Evolutionary conservation across 1,140 invertebrate genomes (phyloP), one percentile per base, ranked within the genome.

Genomic region (Drosophila bipectinata): DNA sequence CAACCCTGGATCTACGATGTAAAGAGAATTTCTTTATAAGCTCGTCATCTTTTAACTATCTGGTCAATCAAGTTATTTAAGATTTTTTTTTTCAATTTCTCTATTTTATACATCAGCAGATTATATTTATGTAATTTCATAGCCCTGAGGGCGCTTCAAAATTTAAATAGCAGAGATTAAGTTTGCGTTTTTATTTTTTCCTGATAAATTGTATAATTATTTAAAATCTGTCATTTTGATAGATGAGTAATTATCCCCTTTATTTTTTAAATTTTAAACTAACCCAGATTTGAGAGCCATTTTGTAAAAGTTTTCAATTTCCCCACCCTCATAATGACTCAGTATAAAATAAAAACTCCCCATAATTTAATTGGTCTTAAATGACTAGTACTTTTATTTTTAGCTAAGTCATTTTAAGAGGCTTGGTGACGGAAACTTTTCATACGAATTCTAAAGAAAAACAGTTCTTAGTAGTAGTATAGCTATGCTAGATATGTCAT

Each of bases 401-500:
- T 9, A 30, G 8, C 34, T n/a, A 1, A 44, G 8, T 52, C 63
- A 62, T 34, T 34, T 57, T 14, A 18, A 7, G 30, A 7, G 41
- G 21, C n/a, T 6, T 0, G 30, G 32, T 1, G 3, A 26, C 14
- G 8, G 12, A 24, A 47, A 39, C 8, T 32, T 18, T 7, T 12
- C 39, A 10, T 2, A 8, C 1, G 15, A 26, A 28, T 32, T 8
- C 5, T 15, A 15, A 4, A 8, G 9, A 21, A 26, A 32, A 24
- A 9, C 24, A 26, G 0, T 32, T 21, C 10, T 2, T 15, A 21
- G 7, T 3, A 15, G 32, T 30, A 34, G 51, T 14, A n/a, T n/a
- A 37, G 34, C 10, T n/a, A 12, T 12, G 10, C 12, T 14, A 44
- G 14, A 32, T 18, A 32, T 18, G 34, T 55, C 28, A 72, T 48